Conservation (phyloP, 2,113 vertebrate species). For the Mormyrus lacerda region DNA sequence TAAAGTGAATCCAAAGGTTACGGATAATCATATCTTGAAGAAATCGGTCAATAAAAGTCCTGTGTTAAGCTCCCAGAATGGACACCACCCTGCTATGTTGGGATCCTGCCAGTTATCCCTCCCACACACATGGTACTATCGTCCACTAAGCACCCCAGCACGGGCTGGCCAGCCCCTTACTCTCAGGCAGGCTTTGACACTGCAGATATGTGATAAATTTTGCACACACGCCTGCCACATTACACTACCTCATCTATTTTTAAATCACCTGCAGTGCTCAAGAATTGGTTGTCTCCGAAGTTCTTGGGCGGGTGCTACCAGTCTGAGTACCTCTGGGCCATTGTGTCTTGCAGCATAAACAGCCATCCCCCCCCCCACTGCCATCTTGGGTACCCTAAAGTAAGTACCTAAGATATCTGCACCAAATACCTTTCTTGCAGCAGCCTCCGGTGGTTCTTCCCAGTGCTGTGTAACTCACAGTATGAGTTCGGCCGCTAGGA, state of each 20-base stretch:
- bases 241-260: not conserved
- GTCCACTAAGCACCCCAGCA: not conserved
- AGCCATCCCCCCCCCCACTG: not conserved
- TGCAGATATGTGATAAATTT: not conserved
- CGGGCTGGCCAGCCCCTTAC: not conserved
- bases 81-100: not conserved
- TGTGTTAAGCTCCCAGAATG: not conserved
- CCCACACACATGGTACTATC: not conserved
- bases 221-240: not conserved
- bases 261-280: not conserved
- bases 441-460: not conserved
- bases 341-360: not conserved
- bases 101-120: not conserved
- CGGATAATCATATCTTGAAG: not conserved
- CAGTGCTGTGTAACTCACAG: not conserved
- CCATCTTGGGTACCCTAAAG: not conserved
- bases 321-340: not conserved
- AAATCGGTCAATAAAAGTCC: not conserved
- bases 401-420: not conserved
- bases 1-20: not conserved
- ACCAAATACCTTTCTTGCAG: not conserved
- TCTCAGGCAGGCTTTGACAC: not conserved
- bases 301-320: not conserved
- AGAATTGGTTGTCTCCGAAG: not conserved
- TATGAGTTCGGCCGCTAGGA: not conserved